Percentiles rank a stretch among this genome's conserved stretches.
Evolutionary conservation across 2,113 vertebrate species (phyloP).

Genomic region (Trogon melanurus): DNA sequence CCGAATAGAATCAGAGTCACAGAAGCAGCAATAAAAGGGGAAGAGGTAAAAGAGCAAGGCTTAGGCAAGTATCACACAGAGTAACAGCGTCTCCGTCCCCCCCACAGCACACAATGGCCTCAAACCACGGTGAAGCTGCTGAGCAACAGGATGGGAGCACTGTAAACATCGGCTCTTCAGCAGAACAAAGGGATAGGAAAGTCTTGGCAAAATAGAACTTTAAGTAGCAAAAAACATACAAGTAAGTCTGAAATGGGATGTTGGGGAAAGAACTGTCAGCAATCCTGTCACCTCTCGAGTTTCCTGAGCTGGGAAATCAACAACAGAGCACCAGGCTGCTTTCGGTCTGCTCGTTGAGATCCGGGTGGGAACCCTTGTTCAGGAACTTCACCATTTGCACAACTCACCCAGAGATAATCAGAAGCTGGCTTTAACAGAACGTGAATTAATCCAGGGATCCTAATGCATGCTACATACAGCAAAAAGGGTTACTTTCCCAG

Average conservation of each 20-base stretch:
- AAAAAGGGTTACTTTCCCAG: background rate
- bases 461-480: background rate
- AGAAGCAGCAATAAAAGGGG: background rate
- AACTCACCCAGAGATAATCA: background rate
- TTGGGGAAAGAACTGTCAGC: background rate
- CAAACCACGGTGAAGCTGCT: background rate
- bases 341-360: background rate
- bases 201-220: background rate
- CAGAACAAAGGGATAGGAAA: background rate
- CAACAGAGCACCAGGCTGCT: background rate
- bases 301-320: background rate
- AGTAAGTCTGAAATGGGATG: background rate
- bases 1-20: background rate
- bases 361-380: background rate
- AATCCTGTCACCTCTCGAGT: background rate
- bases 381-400: background rate
- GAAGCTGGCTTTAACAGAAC: background rate
- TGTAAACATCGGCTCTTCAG: background rate
- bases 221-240: background rate
- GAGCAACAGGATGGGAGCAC: background rate
- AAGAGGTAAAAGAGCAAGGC: background rate
- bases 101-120: background rate
- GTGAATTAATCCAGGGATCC: background rate
- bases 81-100: background rate
- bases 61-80: background rate